Percentiles rank a stretch among this genome's conserved stretches.
These are phyloP conservation scores for Zaprionus capensis DNA, from an alignment of 1,140 invertebrate species.

Conservation along the genomic window DNA sequence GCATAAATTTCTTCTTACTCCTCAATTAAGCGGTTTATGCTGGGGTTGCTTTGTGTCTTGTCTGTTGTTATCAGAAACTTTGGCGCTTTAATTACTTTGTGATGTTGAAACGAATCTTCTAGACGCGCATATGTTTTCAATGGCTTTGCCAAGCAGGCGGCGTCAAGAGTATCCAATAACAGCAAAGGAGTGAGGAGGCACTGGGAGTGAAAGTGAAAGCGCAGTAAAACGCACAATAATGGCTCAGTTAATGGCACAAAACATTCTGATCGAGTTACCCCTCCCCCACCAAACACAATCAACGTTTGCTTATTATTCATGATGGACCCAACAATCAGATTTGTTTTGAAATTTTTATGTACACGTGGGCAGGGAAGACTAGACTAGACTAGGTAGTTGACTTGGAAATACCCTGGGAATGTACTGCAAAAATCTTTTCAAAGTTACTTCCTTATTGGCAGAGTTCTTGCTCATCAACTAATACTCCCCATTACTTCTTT, in stretches of 20 bases:
- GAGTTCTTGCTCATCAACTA: background rate
- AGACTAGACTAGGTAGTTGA: background rate
- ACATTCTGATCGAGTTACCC: constrained; percentile 27
- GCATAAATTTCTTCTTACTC: constrained; percentile 17
- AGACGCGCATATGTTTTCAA: constrained; percentile 77
- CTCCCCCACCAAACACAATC: constrained; percentile 41
- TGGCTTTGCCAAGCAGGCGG: constrained; percentile 44
- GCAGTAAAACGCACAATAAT: constrained; percentile 72
- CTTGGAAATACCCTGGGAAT: background rate
- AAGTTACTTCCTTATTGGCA: background rate
- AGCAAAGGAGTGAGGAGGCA: constrained; percentile 38
- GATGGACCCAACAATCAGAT: constrained; percentile 55
- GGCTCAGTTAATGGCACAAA: constrained; percentile 73
- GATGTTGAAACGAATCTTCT: constrained; percentile 56
- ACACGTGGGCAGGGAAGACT: background rate
- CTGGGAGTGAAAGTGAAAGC: constrained; percentile 42
- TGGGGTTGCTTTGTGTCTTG: constrained; percentile 18
- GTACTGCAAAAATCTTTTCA: background rate
- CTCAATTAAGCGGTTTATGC: constrained; percentile 61
- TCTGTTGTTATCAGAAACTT: constrained; percentile 71
- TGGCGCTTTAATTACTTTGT: constrained; percentile 73
- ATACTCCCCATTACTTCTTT: background rate
- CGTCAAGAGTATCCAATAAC: constrained; percentile 74
- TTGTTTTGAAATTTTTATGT: constrained; percentile 69
- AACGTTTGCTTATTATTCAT: constrained; percentile 77